Evolutionary conservation across 2,113 vertebrate species (phyloP), one percentile per base, ranked within the genome.

Genomic region (Takifugu flavidus): DNA sequence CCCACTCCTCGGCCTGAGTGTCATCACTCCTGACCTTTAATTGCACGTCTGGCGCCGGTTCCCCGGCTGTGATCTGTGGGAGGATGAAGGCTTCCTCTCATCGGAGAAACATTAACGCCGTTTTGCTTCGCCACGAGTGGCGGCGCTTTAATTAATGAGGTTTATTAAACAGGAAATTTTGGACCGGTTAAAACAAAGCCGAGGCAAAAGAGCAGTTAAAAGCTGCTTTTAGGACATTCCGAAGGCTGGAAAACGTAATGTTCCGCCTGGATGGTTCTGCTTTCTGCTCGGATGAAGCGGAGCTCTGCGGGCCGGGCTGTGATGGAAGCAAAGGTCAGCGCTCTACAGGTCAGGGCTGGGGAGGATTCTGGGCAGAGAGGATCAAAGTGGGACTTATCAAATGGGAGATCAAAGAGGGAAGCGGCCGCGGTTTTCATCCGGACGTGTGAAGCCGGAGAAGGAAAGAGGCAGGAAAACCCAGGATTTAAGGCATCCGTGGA

Each of bases 261-360:
- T 25, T 45, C 49, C 26, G 60, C 65, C 53, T 80, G 49, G 46
- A 20, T 54, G 62, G 29, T 13, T 72, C 56, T 27, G 29, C 28
- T 1, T 31, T 65, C 25, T 2, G 13, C 49, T 77, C 4, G 51
- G 44, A 58, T 62, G 53, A 45, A 75, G 42, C 25, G 49, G 43
- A 73, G 63, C 75, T 56, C 5, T 3, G 44, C 50, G 49, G 49
- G 42, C 26, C 11, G 27, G 55, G 53, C 49, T 72, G 56, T 34
- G 77, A 59, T 60, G 58, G 56, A 75, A 57, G 70, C 55, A 56
- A 68, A 75, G 76, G 72, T 79, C 69, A 46, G 52, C 1, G 53
- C 12, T 56, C 25, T 39, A 39, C 54, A 57, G 75, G 62, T 66
- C 58, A 69, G 13, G 55, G 54, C 25, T 1, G 11, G 25, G 25